Base-by-base conservation (phyloP, 2,797 vertebrate genomes). In the Pogonophryne albipinna region DNA sequence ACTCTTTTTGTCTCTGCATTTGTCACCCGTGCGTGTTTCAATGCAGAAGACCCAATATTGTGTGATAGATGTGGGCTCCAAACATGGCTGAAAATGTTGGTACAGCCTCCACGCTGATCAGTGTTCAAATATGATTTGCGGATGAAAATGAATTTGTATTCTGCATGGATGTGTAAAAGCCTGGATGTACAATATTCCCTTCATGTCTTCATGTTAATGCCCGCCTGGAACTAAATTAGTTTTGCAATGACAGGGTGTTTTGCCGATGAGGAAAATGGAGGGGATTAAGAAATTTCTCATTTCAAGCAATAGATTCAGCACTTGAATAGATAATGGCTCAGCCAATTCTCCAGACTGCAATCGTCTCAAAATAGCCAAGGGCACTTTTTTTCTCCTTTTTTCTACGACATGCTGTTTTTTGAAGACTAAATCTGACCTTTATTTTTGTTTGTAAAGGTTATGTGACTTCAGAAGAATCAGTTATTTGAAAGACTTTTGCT, bases 241-340 rank as follows among this genome's bases (percentile, higher is more conserved):
- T 86, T 85, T 83, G 71, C 82, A 83, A 65, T 82, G 64, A 82
- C 74, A 70, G 83, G 65, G 66, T 80, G 79, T 88, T 89, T 88
- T 86, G 82, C 87, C 71, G 44, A 74, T 68, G 77, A 92, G 82
- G 85, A 87, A 85, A 90, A 85, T 69, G 72, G 80, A 89, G 64
- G 76, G 87, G 89, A 91, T 90, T 87, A 91, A 86, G 85, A 76
- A 87, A 89, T 89, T 90, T 90, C 85, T 91, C 82, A 88, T 92
- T 91, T 88, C 72, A 75, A 85, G 78, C 77, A 74, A 80, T 82
- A 90, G 81, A 90, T 86, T 85, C 79, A 88, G 78, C 82, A 79
- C 89, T 89, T 86, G 65, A 90, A 83, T 70, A 90, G 85, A 91
- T 90, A 88, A 90, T 73, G 76, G 78, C 62, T 80, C 74, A 83